Evolutionary conservation across 1,140 invertebrate species (phyloP).

Genomic region (Zeugodacus cucurbitae): DNA sequence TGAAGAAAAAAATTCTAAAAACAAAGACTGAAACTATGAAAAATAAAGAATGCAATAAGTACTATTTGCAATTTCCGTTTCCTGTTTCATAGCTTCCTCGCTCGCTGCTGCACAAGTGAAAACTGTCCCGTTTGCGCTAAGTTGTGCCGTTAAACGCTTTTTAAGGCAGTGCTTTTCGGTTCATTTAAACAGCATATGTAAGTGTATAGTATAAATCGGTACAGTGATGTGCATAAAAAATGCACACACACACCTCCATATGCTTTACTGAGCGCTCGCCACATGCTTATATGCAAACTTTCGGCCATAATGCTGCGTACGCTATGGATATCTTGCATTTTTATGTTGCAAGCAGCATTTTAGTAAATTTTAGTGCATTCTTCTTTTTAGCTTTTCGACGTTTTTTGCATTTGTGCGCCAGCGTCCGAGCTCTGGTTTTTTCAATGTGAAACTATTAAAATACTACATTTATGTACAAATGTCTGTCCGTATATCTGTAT

Average conservation of each 20-base stretch:
- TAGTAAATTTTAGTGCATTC: constrained; percentile 2
- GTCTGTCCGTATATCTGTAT: background rate
- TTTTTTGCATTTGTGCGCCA: background rate
- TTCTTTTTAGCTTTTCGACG: background rate
- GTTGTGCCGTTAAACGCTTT: background rate
- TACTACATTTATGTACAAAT: background rate
- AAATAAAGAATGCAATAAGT: background rate
- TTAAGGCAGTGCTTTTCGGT: background rate
- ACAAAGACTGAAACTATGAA: background rate
- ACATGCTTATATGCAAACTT: too few relatives aligned
- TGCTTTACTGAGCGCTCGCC: too few relatives aligned
- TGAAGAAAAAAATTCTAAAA: background rate
- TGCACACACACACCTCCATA: background rate
- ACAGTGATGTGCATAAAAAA: constrained; percentile 17
- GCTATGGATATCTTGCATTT: background rate
- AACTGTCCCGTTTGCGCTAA: constrained; percentile 8
- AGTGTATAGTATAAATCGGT: constrained; percentile 19
- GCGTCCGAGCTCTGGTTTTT: too few relatives aligned
- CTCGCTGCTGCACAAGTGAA: background rate
- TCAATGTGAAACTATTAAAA: background rate
- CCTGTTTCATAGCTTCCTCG: background rate
- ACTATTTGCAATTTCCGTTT: background rate
- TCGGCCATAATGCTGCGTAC: background rate
- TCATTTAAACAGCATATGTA: constrained; percentile 6
- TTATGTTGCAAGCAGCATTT: background rate